Evolutionary conservation across 2,113 vertebrate species (phyloP).

Genomic region (Oxyura jamaicensis): DNA sequence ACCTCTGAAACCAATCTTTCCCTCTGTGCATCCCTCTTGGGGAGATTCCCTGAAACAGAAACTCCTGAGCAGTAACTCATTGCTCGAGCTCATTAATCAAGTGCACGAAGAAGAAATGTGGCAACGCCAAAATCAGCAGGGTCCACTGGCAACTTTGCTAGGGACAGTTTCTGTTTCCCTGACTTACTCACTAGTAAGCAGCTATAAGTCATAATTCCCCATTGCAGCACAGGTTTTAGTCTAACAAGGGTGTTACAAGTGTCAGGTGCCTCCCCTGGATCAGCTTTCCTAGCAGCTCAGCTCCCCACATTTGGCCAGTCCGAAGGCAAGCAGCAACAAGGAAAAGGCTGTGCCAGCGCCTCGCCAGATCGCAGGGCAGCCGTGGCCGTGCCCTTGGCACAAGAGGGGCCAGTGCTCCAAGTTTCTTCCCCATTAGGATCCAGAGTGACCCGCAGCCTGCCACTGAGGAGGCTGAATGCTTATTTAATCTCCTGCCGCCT

Average conservation of each 20-base stretch:
- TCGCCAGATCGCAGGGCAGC: fast-evolving
- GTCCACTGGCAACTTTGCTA: neutral
- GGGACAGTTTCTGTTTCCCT: neutral
- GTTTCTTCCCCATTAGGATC: neutral
- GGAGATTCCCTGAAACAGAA: conserved; percentile 43
- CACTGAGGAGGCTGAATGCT: neutral
- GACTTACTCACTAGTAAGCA: neutral
- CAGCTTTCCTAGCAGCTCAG: neutral
- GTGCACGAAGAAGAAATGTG: neutral
- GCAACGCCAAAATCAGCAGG: neutral
- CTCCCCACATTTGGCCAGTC: neutral
- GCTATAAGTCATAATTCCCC: neutral
- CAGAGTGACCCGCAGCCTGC: neutral
- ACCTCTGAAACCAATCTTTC: conserved; percentile 51
- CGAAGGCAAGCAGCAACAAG: neutral
- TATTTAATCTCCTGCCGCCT: neutral
- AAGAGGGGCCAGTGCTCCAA: neutral
- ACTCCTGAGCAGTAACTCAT: neutral
- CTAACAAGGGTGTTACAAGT: neutral
- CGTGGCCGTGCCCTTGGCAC: neutral
- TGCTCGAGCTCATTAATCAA: neutral
- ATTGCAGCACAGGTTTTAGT: neutral
- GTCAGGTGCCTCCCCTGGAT: neutral
- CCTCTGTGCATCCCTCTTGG: neutral
- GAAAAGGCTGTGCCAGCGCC: neutral